A percentile compares a stretch with the other conserved stretches of the same genome.
phyloP scores from a whole-genome alignment of 2,797 vertebrate species.

The Okamejei kenojei region DNA sequence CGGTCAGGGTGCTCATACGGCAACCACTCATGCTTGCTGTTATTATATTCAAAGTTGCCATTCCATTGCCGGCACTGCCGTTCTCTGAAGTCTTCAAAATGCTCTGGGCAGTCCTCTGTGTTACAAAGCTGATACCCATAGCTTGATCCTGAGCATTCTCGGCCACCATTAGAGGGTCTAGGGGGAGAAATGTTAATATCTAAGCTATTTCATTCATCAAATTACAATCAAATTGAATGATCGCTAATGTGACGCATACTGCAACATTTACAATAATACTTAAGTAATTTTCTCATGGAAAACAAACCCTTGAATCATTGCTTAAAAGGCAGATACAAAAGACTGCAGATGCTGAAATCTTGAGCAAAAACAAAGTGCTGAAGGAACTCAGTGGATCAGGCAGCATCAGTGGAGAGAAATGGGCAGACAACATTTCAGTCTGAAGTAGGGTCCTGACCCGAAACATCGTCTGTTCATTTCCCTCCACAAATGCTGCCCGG shows the following conservation, averaged over 20 bases:
- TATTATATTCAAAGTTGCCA: conserved; percentile 73
- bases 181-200: background rate
- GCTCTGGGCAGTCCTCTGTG: conserved; percentile 73
- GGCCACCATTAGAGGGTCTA: conserved; percentile 86
- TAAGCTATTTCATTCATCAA: background rate
- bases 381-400: no score
- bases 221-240: background rate
- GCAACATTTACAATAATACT: background rate
- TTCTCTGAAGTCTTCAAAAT: conserved; percentile 77
- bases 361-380: no score
- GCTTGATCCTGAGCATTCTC: conserved; percentile 71
- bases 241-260: background rate
- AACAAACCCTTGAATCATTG: background rate
- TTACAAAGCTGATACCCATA: conserved; percentile 90
- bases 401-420: no score
- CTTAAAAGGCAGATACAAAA: no score
- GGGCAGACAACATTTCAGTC: no score
- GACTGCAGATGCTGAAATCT: no score
- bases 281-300: background rate
- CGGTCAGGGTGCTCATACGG: conserved; percentile 86
- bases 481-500: no score
- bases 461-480: no score
- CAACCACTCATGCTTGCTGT: conserved; percentile 82
- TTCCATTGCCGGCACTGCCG: conserved; percentile 82
- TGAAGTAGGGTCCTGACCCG: no score